These are phyloP conservation scores for Rhabdomys dilectus DNA, from an alignment of 2,113 vertebrate genomes.

Conservation along the genomic window DNA sequence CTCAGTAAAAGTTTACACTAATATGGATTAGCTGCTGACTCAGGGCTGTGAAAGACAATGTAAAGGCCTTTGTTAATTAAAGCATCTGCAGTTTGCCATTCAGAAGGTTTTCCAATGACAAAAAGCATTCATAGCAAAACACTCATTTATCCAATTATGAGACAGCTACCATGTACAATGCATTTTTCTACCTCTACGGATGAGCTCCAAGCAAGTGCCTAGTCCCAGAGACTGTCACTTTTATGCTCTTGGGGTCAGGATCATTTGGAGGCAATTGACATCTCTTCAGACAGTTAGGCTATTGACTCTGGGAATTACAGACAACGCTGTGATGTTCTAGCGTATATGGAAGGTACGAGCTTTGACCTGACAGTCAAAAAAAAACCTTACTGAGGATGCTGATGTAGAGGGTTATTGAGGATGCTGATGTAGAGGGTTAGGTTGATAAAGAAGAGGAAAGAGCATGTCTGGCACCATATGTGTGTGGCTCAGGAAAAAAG, in stretches of 20 bases:
- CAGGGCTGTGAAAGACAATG: not conserved
- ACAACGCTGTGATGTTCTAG: not conserved
- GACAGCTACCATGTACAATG: not conserved
- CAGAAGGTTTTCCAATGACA: not conserved
- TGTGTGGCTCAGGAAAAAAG: not conserved
- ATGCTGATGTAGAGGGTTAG: not conserved
- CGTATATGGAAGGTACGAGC: not conserved
- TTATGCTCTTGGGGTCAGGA: not conserved
- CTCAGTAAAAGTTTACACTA: conserved; percentile 31
- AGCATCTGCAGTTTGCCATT: conserved; percentile 26
- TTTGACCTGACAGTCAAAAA: not conserved
- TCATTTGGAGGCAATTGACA: not conserved
- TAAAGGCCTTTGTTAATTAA: conserved; percentile 10
- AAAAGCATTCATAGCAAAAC: not conserved
- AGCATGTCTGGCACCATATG: not conserved
- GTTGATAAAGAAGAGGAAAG: not conserved
- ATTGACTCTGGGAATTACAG: not conserved
- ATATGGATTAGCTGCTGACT: not conserved
- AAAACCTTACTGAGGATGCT: not conserved
- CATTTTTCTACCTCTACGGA: not conserved
- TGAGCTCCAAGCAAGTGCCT: not conserved
- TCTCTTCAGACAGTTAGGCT: accelerated
- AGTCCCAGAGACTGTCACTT: not conserved
- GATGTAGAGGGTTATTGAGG: too few relatives aligned
- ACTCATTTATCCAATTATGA: not conserved